Evolutionary conservation across 2,797 vertebrate genomes (phyloP), one percentile per base, ranked within the genome.

Genomic region (Scleropages formosus): DNA sequence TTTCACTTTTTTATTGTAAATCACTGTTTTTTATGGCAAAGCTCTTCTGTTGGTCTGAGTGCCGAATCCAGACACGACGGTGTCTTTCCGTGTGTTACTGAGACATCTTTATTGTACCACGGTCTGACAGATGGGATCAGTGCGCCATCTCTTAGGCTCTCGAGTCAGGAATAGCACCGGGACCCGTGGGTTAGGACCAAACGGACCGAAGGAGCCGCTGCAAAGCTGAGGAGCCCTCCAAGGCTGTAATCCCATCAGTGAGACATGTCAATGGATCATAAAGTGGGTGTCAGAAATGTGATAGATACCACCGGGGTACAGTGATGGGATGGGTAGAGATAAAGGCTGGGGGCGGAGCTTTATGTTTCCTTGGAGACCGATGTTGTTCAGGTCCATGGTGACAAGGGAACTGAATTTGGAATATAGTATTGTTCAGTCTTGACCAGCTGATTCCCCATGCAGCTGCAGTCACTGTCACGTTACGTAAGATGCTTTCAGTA

Each of bases 281-380:
- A 68, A 51, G 13, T 68, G 66, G 66, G 68, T 47, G 46, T 51
- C 66, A 68, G 18, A 22, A 24, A 46, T 13, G 68, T 47, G 44
- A 68, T 46, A 68, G 20, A 68, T 51, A 68, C 44, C n/a, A 68
- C 62, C 65, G 31, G 27, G 31, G 63, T 65, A 31, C 31, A 8
- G 67, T 69, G 47, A 53, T 69, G 46, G 31, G 67, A 49, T 51
- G 44, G 46, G 53, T 51, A 24, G 8, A 20, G 51, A 49, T 24
- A 51, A 44, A 47, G 46, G 51, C 46, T 26, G 44, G 18, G 18
- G 53, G 1, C 18, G 18, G 53, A 56, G 53, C 53, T 12, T 56
- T 18, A 56, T 47, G 66, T 68, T 26, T 69, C 67, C 67, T 69
- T 69, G 67, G 67, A 69, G 67, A 69, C 26, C 22, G 8, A 44